Base-by-base conservation (phyloP, 1,140 invertebrate genomes). In the Magallana gigas region DNA sequence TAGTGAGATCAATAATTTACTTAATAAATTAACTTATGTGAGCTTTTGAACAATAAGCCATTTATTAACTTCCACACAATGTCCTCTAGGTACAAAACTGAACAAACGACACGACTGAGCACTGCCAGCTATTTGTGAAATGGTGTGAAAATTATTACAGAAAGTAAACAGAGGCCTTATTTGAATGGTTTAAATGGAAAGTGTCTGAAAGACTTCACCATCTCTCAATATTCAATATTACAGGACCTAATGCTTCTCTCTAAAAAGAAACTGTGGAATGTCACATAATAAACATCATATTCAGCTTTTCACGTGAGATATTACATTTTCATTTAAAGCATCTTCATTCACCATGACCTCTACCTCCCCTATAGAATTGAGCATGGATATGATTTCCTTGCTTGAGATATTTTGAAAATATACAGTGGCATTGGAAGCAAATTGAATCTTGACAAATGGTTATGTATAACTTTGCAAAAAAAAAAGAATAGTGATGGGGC, bases 1-100 rank as follows among this genome's bases (percentile, higher is more conserved):
- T 76, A 29, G 68, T 76, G 23, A 36, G 36, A 76, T 76, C 68
- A 76, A 76, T 76, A 76, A 76, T 76, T 76, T 76, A 76, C 68
- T 29, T 76, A 29, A 76, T 76, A 76, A 76, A 76, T 76, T 36
- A 76, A 29, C 68, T 76, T 76, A 6, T 36, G 11, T 5, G 23
- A 76, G 23, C 68, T 64, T 29, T 29, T 18, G 36, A 29, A 29
- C 23, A 8, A 12, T 11, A 11, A 4, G 23, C 0, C 18, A 12
- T 9, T 36, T 76, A 23, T 8, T 8, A 29, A 76, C 68, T 23
- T 23, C 6, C 23, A 11, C 68, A 29, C 68, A 76, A 29, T 29
- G 23, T 76, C 68, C 0, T 36, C 68, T 29, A 11, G 3, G 29
- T 9, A 76, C 9, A 76, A 76, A 29, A 76, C 23, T 76, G 12